phyloP scores from a whole-genome alignment of 2,888 invertebrate genomes.

The Leptothorax acervorum region DNA sequence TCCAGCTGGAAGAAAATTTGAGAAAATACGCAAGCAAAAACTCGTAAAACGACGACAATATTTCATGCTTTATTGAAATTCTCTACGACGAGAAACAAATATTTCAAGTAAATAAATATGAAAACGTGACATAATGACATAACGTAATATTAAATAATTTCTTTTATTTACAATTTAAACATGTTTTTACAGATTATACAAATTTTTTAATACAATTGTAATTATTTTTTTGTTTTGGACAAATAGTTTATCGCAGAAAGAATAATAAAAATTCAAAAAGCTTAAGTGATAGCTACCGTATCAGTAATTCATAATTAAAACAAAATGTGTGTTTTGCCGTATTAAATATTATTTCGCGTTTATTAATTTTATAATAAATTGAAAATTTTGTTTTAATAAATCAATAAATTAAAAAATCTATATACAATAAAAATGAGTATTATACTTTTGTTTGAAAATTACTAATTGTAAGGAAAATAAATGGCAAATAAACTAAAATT shows the following conservation, averaged over 20 bases:
- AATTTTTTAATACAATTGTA: not conserved
- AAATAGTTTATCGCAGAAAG: not conserved
- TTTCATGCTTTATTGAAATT: slow-evolving; percentile 31
- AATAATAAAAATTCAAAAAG: not conserved
- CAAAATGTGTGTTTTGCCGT: not conserved
- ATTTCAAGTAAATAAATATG: not conserved
- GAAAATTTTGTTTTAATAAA: not conserved
- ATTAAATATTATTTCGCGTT: not conserved
- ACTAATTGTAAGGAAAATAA: not conserved
- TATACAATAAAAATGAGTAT: not conserved
- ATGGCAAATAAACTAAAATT: not conserved
- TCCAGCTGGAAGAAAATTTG: slow-evolving; percentile 44
- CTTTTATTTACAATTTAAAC: not conserved
- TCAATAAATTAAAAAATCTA: not conserved
- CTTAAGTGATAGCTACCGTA: not conserved
- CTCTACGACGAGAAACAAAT: not conserved
- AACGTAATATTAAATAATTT: not conserved
- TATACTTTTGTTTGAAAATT: not conserved
- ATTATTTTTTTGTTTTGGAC: not conserved
- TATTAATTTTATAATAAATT: slow-evolving; percentile 1
- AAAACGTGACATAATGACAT: not conserved
- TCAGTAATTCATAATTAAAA: not conserved
- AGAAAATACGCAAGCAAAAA: slow-evolving; percentile 17
- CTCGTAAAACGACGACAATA: slow-evolving; percentile 20
- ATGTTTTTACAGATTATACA: not conserved